Conservation (phyloP, 2,113 vertebrate species). For the Geococcyx californianus region DNA sequence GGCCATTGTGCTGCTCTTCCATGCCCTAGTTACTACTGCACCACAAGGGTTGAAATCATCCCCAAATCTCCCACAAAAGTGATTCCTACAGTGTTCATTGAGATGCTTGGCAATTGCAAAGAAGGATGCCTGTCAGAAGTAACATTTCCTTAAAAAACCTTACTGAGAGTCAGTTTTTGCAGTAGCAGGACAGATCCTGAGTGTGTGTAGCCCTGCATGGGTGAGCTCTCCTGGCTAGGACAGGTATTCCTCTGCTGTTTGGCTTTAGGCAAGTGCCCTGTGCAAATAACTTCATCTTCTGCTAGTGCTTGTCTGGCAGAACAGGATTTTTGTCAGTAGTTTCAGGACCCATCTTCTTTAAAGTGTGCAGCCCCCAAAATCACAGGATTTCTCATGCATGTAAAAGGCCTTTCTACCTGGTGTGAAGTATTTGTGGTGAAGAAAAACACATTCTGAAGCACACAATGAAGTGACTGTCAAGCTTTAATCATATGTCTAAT, state of each 20-base stretch:
- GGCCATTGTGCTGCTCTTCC: not conserved
- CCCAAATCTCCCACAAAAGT: not conserved
- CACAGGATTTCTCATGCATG: not conserved
- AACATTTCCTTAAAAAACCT: not conserved
- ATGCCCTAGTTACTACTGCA: not conserved
- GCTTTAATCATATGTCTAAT: not conserved
- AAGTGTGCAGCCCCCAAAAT: not conserved
- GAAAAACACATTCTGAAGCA: not conserved
- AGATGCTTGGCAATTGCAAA: not conserved
- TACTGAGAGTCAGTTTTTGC: not conserved
- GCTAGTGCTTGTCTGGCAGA: not conserved
- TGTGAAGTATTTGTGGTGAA: rapidly evolving
- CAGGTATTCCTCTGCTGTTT: not conserved
- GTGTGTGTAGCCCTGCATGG: not conserved
- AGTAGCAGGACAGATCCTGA: not conserved
- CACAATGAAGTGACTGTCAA: not conserved
- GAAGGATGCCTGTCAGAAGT: not conserved
- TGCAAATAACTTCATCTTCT: not conserved
- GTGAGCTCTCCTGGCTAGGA: not conserved
- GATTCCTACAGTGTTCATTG: not conserved
- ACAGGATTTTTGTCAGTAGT: conserved; percentile 17
- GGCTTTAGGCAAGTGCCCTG: not conserved
- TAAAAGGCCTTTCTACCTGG: not conserved
- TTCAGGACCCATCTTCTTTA: not conserved
- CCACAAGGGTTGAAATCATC: not conserved